Evolutionary conservation across 2,888 invertebrate species (phyloP), one percentile per base, ranked within the genome.

Genomic region (Boloria selene): DNA sequence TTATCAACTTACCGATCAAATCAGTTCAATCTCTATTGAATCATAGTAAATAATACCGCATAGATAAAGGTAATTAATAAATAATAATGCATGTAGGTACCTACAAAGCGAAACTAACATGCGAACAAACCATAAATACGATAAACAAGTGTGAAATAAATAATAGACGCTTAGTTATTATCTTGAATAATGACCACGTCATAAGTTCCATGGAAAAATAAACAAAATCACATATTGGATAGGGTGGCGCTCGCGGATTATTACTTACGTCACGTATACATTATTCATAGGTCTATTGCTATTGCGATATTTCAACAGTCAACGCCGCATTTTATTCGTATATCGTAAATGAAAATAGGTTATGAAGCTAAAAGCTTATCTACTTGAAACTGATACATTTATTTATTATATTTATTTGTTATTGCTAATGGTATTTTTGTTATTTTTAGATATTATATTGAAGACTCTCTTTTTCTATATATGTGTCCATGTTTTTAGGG

Each of bases 281-380:
- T 90, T 89, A 91, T 91, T 91, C 90, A 90, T 90, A 81, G 83
- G 77, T 77, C 74, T 78, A 84, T 86, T 84, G 87, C 79, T 77
- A 76, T 66, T 72, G 76, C 75, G 77, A 85, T 88, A 84, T 81
- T 81, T 88, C 86, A 86, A 72, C 69, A 76, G 73, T 79, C 79
- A 7, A 38, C 31, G 31, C 31, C 10, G 31, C 31, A 10, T 38
- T 38, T 38, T 53, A 42, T 53, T 59, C 31, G 42, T 65, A 61
- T 38, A 26, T 47, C 38, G 42, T 44, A 16, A 60, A 64, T 60
- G 38, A 51, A 38, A 67, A 67, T 56, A 56, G n/a, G 44, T 45
- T 56, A 22, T n/a, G n/a, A 45, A 56, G 45, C 45, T 45, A 44
- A 22, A 22, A 56, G 44, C 22, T 22, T 56, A 56, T 56, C 55